Percentiles rank a stretch among this genome's conserved stretches.
Evolutionary conservation across 1,140 invertebrate genomes (phyloP).

Genomic region (Agraylea sexmaculata): DNA sequence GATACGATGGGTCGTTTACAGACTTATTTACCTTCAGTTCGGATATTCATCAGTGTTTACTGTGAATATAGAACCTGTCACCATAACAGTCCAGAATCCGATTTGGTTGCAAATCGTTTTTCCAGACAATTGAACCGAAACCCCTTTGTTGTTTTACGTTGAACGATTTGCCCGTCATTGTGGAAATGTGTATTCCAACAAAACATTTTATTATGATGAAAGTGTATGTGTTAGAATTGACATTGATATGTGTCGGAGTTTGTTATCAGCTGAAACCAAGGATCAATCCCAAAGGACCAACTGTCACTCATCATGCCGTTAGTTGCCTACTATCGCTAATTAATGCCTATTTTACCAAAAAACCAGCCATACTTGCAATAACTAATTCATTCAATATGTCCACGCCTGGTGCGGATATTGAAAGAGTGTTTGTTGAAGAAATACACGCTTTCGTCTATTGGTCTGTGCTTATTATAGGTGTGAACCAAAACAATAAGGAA

Average conservation of each 20-base stretch:
- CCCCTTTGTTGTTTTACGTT: too few species aligned
- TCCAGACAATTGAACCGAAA: too few species aligned
- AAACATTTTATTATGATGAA: too few species aligned
- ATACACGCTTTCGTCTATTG: slow-evolving; percentile 24
- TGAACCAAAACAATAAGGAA: neutral
- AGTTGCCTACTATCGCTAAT: slow-evolving; percentile 28
- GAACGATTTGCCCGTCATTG: too few species aligned
- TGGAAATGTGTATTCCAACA: too few species aligned
- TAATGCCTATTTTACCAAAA: slow-evolving; percentile 23
- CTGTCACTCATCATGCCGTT: slow-evolving; percentile 25
- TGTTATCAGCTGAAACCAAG: slow-evolving; percentile 4
- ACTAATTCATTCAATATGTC: slow-evolving; percentile 24
- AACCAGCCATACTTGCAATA: slow-evolving; percentile 26
- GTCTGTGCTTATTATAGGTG: slow-evolving; percentile 20
- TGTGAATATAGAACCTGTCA: too few species aligned
- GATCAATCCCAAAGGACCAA: slow-evolving; percentile 26
- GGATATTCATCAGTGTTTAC: too few species aligned
- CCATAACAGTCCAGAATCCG: too few species aligned
- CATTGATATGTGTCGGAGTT: neutral
- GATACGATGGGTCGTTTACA: too few species aligned
- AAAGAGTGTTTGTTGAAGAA: slow-evolving; percentile 24
- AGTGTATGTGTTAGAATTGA: too few species aligned
- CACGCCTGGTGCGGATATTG: slow-evolving; percentile 23
- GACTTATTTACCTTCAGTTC: too few species aligned
- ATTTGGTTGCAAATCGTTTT: too few species aligned